Evolutionary conservation across 2,888 invertebrate genomes (phyloP).

Genomic region (Zaprionus obscuricornis): DNA sequence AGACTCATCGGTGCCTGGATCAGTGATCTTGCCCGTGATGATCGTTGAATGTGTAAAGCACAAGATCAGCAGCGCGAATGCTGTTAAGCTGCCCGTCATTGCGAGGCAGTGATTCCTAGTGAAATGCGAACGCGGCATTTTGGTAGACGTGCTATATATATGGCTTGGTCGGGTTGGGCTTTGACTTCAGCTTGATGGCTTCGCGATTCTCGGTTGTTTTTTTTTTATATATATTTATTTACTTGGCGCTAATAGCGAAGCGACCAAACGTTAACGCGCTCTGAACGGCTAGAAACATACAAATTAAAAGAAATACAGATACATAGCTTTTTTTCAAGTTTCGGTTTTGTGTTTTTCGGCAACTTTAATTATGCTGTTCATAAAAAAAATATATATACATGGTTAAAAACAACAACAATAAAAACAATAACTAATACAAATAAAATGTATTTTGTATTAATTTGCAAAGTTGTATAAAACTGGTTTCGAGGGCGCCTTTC

Average conservation of each 20-base stretch:
- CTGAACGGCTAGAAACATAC: slow-evolving; percentile 17
- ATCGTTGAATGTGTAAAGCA: slow-evolving; percentile 72
- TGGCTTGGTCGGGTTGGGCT: slow-evolving; percentile 19
- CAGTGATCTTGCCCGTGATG: slow-evolving; percentile 61
- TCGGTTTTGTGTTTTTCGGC: slow-evolving; percentile 23
- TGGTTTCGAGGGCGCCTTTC: slow-evolving; percentile 34
- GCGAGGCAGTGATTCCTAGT: slow-evolving; percentile 79
- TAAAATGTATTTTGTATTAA: slow-evolving; percentile 29
- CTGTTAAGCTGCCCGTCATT: slow-evolving; percentile 78
- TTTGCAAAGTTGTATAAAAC: slow-evolving; percentile 30
- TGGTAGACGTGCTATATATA: slow-evolving; percentile 65
- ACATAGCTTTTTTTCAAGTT: slow-evolving; percentile 27
- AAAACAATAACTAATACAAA: slow-evolving; percentile 6
- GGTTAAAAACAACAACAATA: slow-evolving; percentile 14
- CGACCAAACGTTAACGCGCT: slow-evolving; percentile 17
- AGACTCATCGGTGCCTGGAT: slow-evolving; percentile 68
- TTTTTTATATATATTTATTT: slow-evolving; percentile 13
- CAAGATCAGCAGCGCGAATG: slow-evolving; percentile 74
- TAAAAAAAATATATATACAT: slow-evolving; percentile 39
- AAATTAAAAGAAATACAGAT: slow-evolving; percentile 29
- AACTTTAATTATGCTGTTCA: slow-evolving; percentile 48
- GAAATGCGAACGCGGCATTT: slow-evolving; percentile 82
- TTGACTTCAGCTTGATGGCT: slow-evolving; percentile 2
- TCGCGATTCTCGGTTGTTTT: slow-evolving; percentile 23
- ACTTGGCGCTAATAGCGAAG: slow-evolving; percentile 26